Base-by-base conservation (phyloP, 1,140 invertebrate genomes). In the Anagrus nilaparvatae region DNA sequence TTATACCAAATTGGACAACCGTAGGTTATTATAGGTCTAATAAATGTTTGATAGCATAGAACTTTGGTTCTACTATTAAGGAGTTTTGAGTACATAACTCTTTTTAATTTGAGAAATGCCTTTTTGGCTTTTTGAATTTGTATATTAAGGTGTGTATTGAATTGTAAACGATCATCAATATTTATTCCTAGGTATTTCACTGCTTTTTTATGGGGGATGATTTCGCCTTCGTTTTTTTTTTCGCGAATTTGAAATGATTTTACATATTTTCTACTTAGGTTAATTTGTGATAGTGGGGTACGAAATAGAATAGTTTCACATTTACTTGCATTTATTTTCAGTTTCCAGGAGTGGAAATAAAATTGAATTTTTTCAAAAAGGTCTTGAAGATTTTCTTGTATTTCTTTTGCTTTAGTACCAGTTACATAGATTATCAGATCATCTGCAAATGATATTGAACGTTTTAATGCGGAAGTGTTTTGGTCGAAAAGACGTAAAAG, bases 21-120 rank as follows among this genome's bases (percentile, higher is more conserved):
- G 12, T 46, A 52, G 7, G 43, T 45, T 9, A 48, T 4, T 4
- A 51, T 35, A 1, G 46, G 48, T 28, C 46, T 40, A 1, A 53
- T 44, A 9, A 53, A 20, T 3, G 17, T 5, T 2, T 35, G 20
- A 23, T 51, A 51, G 9, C 37, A 45, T 0, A 49, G 47, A 9
- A 50, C n/a, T 33, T 44, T 47, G 1, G 41, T 37, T 35, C 25
- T 48, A 3, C 25, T 36, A 8, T 21, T 27, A 0, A 47, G 6
- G 4, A 20, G 17, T 31, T 43, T 46, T 9, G 43, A 39, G 13
- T 46, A 31, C 8, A 49, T 48, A 2, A 50, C 20, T 27, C 21
- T 43, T 4, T n/a, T 12, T 8, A 39, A 20, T 2, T 18, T 13
- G 29, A 24, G 24, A 17, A 30, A 48, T 8, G 39, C 42, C 0